Conservation (phyloP, 2,797 vertebrate genomes). For the Hirundo rustica region DNA sequence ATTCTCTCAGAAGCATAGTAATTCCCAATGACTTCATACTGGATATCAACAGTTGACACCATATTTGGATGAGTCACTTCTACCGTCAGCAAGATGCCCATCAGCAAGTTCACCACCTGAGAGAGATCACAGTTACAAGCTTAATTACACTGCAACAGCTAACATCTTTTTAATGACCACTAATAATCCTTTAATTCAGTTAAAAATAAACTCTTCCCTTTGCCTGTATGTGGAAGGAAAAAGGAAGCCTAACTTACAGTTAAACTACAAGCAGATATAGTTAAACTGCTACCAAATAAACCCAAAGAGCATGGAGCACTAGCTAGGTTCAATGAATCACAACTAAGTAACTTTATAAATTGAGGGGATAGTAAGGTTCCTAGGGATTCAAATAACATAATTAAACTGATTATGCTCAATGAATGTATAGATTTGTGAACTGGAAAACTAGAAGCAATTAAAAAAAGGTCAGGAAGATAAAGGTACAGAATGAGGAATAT, state of each 20-base stretch:
- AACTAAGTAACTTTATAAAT: not conserved
- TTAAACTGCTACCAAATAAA: not conserved
- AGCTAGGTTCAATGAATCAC: not conserved
- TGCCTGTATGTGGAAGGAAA: not conserved
- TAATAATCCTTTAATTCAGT: not conserved
- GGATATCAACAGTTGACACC: slow-evolving; percentile 90
- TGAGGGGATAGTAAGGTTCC: not conserved
- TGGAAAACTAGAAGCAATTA: not conserved
- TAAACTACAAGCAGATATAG: not conserved
- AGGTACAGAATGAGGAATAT: not conserved
- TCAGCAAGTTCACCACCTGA: slow-evolving; percentile 95
- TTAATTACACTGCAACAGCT: not conserved
- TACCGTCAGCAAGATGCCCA: slow-evolving; percentile 96
- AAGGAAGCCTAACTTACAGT: not conserved
- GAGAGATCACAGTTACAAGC: slow-evolving; percentile 36
- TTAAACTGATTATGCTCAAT: not conserved
- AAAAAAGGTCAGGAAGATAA: not conserved
- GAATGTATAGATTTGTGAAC: not conserved
- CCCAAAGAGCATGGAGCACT: not conserved
- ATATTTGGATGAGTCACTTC: slow-evolving; percentile 96
- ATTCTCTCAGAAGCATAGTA: slow-evolving; percentile 95
- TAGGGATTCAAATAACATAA: not conserved
- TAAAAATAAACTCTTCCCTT: not conserved
- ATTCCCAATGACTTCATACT: slow-evolving; percentile 97
- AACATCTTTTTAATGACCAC: not conserved